Base-by-base conservation (phyloP, 2,888 invertebrate species). In the Limnephilus rhombicus region DNA sequence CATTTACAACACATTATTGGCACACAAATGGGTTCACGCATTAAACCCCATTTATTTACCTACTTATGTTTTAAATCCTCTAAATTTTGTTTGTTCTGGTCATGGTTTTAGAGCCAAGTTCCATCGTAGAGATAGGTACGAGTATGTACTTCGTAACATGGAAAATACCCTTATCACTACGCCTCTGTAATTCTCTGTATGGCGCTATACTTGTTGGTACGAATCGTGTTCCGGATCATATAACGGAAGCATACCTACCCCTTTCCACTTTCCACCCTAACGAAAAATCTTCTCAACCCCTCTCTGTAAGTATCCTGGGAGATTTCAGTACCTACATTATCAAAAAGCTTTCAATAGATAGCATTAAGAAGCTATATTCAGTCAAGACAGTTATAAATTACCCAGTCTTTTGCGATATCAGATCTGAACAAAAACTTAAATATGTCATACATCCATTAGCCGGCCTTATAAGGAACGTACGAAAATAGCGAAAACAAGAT, bases 261-360 rank as follows among this genome's bases (percentile, higher is more conserved):
- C 80, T 80, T 45, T 37, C 68, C 68, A 29, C 41, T 89, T 89
- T 45, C 37, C 80, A 89, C 88, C 88, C 37, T 37, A 41, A 87
- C 53, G 87, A 34, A 87, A 49, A 53, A 68, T 89, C 80, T 41
- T 80, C 13, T n/a, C 86, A 41, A 29, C 45, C 88, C 88, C 18
- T 49, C 49, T 34, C 87, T 80, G n/a, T 15, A 41, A 80, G 80
- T 29, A 89, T 34, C 49, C 80, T 68, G 88, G 15, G 88, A 88
- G 88, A 88, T 88, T 85, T 88, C 88, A 80, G 88, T 86, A 37
- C 68, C 68, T 83, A 49, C 41, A 89, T 89, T 89, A 89, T 80
- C 88, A 89, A 89, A 86, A 89, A 89, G 88, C 88, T 89, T 89
- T 89, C 88, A 89, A 89, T 89, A 89, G 88, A 80, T 89, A 89